Base-by-base conservation (phyloP, 2,113 vertebrate genomes). In the Pholis gunnellus region DNA sequence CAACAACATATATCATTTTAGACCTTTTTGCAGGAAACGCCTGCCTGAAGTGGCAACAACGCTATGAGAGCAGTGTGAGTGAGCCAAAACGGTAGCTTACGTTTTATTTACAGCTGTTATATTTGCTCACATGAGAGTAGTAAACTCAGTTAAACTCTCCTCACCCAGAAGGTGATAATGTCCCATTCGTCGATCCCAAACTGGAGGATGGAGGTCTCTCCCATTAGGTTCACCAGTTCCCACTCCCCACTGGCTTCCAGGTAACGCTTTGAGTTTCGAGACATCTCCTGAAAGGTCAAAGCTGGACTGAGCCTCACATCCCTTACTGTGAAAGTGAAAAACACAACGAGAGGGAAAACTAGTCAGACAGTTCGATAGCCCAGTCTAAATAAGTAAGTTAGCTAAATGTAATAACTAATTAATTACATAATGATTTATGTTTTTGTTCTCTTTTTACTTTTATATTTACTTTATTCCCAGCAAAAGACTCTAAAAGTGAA, bases 171-270 rank as follows among this genome's bases (percentile, higher is more conserved):
- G 1, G 95, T 96, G 82, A 96, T 96, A 76, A 96, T 95, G 92
- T 96, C 96, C 95, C 95, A 96, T 88, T 96, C 95, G 1, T 96
- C 95, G 0, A 95, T 88, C 61, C 94, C 96, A 76, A 96, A 96
- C 34, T 91, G 87, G 54, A 95, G 90, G 71, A 96, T 93, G 61
- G 91, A 93, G 0, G 90, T 65, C 34, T 94, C 84, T 31, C 93
- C 94, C 71, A 95, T 79, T 65, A 95, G 94, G 61, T 92, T 91
- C 86, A 95, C 90, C 59, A 94, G 90, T 77, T 95, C 95, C 95
- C 92, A 95, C 83, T 96, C 95, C 63, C 96, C 96, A 50, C 95
- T 96, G 85, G 95, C 93, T 79, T 95, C 94, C 79, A 96, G 92
- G 84, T 96, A 96, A 74, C 92, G 90, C 72, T 95, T 94, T 1